phyloP scores from a whole-genome alignment of 1,140 invertebrate species.

The Campodea augens region DNA sequence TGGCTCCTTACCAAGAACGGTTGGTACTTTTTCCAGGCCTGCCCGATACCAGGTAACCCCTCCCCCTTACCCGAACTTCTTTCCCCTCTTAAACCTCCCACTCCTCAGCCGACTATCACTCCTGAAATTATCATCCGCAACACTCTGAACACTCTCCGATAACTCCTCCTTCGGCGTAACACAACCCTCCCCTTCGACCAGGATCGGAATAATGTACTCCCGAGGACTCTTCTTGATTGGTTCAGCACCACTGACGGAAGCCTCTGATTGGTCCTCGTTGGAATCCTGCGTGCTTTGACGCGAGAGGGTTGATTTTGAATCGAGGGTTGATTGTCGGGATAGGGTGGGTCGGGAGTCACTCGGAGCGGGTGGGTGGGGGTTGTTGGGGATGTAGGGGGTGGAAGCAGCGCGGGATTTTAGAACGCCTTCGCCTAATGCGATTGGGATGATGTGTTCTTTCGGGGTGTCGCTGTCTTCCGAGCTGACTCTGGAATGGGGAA shows the following conservation, averaged over 20 bases:
- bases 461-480: too few species aligned
- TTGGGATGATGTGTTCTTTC: too few species aligned
- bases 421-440: too few species aligned
- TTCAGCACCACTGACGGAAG: slow-evolving; percentile 33
- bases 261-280: slow-evolving; percentile 36
- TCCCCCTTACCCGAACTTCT: slow-evolving; percentile 12
- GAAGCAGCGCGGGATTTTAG: too few species aligned
- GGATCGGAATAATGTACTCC: slow-evolving; percentile 80
- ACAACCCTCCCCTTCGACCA: slow-evolving; percentile 67
- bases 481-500: too few species aligned
- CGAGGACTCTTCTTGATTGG: slow-evolving; percentile 68
- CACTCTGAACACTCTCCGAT: neutral
- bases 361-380: too few species aligned
- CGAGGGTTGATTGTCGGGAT: slow-evolving; percentile 5
- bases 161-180: slow-evolving; percentile 37
- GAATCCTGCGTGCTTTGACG: slow-evolving; percentile 46
- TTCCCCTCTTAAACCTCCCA: slow-evolving; percentile 12
- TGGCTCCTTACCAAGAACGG: too few species aligned
- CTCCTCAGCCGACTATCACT: slow-evolving; percentile 13
- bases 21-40: too few species aligned
- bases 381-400: too few species aligned
- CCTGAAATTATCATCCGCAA: slow-evolving; percentile 13
- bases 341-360: slow-evolving; percentile 3
- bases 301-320: slow-evolving; percentile 25
- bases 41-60: too few species aligned